Percentiles rank a stretch among this genome's conserved stretches.
These are phyloP conservation scores for Ariolimax columbianus DNA, from an alignment of 2,888 invertebrate species.

Conservation along the genomic window DNA sequence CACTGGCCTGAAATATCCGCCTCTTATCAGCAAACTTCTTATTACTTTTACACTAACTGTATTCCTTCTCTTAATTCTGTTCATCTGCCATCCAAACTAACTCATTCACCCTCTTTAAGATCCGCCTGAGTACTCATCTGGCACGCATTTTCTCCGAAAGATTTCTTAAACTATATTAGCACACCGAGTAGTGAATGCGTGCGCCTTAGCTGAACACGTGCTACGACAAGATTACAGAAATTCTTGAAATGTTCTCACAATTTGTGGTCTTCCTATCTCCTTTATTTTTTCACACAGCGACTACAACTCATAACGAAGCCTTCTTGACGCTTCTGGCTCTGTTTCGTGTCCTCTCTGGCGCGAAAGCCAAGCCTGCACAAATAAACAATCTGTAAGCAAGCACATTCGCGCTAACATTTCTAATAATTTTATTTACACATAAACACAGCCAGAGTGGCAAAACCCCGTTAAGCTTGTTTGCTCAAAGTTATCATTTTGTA, in stretches of 20 bases:
- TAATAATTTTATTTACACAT: background rate
- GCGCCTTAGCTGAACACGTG: background rate
- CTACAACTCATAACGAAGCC: background rate
- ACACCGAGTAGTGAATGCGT: background rate
- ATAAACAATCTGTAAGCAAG: background rate
- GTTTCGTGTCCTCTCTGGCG: background rate
- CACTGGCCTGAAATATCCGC: too few species aligned
- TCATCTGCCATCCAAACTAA: background rate
- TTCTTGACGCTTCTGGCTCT: background rate
- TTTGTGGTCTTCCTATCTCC: background rate
- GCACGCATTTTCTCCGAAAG: background rate
- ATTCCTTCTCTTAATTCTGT: too few species aligned
- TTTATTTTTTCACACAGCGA: background rate
- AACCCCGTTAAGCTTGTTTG: background rate
- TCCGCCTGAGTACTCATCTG: background rate
- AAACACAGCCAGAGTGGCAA: background rate
- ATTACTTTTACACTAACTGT: too few species aligned
- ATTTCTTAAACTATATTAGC: conserved; percentile 14
- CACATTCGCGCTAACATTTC: background rate
- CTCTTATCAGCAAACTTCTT: too few species aligned
- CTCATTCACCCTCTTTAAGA: background rate
- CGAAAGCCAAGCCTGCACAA: background rate
- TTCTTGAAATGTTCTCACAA: background rate
- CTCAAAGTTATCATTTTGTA: background rate
- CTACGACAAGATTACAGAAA: conserved; percentile 17